phyloP scores from a whole-genome alignment of 2,888 invertebrate genomes.

The Melangyna quadrimaculata region DNA sequence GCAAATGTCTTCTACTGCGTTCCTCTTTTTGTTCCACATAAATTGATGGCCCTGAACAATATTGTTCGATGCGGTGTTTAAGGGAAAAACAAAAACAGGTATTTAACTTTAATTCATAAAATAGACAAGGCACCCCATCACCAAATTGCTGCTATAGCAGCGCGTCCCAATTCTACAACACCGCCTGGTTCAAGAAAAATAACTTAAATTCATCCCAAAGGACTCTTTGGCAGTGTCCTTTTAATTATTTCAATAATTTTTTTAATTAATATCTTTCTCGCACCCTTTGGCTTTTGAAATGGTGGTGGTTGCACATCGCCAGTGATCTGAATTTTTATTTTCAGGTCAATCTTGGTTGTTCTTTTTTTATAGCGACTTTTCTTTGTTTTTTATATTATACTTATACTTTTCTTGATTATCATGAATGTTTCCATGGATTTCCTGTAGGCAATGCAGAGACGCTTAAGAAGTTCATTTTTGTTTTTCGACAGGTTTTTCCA shows the following conservation, averaged over 20 bases:
- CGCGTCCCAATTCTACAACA: not conserved
- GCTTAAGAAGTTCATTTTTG: not conserved
- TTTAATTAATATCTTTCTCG: constrained; percentile 73
- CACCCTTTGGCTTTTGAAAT: not conserved
- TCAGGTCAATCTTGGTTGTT: constrained; percentile 51
- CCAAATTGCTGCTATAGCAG: not conserved
- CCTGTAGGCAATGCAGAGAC: constrained; percentile 16
- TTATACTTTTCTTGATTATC: not conserved
- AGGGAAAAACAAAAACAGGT: constrained; percentile 23
- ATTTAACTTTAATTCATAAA: constrained; percentile 52
- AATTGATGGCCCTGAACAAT: constrained; percentile 26
- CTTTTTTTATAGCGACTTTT: not conserved
- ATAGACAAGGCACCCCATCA: not conserved
- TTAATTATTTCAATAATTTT: constrained; percentile 75
- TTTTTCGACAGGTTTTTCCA: constrained; percentile 29
- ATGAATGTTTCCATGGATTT: constrained; percentile 5
- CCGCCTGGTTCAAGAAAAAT: not conserved
- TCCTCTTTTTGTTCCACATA: constrained; percentile 4
- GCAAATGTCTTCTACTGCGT: not conserved
- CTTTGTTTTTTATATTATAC: not conserved
- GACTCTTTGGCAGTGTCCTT: constrained; percentile 49
- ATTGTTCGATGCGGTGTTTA: constrained; percentile 19
- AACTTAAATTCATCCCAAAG: constrained; percentile 37
- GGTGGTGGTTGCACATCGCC: not conserved
- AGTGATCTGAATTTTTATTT: constrained; percentile 44